Percentiles rank a stretch among this genome's conserved stretches.
Conservation (phyloP, 2,113 vertebrate species). For the Aptenodytes forsteri region DNA sequence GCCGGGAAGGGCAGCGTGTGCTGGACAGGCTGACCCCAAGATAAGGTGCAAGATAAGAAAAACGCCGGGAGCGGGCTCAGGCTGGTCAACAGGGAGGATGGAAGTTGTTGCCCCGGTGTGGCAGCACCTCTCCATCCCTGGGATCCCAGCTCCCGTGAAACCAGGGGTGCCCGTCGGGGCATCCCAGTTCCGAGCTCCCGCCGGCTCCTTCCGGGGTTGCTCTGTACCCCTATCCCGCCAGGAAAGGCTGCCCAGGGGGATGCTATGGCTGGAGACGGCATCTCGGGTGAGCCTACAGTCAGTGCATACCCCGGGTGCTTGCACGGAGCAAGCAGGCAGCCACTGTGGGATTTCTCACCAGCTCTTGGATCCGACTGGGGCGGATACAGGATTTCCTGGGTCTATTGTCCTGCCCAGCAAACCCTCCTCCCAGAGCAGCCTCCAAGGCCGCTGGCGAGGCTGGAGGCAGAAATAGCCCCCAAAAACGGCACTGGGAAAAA, state of each 20-base stretch:
- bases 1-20: background rate
- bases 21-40: background rate
- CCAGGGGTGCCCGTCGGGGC: rapidly evolving
- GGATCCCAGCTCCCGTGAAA: background rate
- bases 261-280: background rate
- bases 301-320: rapidly evolving
- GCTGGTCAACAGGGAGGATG: background rate
- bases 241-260: background rate
- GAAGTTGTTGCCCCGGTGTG: too few species aligned
- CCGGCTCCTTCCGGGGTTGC: background rate
- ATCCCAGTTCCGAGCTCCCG: background rate
- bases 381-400: background rate
- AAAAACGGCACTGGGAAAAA: rapidly evolving
- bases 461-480: background rate
- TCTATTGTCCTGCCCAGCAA: background rate
- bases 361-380: background rate
- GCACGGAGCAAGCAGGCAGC: background rate
- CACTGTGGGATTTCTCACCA: background rate
- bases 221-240: background rate
- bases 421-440: background rate
- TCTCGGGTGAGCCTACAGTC: background rate
- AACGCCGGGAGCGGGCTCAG: rapidly evolving
- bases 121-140: background rate
- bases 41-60: background rate
- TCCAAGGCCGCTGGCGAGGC: background rate